Evolutionary conservation across 2,113 vertebrate genomes (phyloP).

Genomic region (Clupea harengus): DNA sequence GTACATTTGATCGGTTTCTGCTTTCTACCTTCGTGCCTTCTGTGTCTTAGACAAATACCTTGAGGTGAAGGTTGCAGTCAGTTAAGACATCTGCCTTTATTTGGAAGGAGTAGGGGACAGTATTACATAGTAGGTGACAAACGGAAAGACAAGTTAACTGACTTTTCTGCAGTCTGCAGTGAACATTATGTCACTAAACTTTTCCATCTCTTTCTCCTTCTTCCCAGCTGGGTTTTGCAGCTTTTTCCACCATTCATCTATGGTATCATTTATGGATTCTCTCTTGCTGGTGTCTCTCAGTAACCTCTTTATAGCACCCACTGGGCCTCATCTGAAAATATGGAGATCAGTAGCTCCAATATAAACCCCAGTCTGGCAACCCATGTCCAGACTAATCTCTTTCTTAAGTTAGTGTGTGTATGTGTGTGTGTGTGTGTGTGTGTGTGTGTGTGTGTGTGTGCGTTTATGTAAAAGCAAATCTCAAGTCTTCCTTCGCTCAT

Average conservation of each 20-base stretch:
- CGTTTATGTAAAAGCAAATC: no score
- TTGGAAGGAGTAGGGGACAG: no score
- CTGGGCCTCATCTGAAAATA: background rate
- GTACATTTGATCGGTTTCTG: no score
- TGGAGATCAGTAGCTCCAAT: background rate
- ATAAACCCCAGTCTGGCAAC: background rate
- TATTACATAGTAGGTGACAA: no score
- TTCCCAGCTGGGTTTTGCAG: background rate
- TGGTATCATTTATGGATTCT: background rate
- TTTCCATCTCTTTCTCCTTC: no score
- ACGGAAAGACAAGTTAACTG: no score
- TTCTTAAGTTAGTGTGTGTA: background rate
- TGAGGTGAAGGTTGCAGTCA: background rate
- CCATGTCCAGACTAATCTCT: background rate
- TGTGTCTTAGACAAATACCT: background rate
- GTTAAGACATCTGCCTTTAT: no score
- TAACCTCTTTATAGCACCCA: background rate
- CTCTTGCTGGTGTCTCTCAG: background rate
- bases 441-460: slow-evolving; percentile 7
- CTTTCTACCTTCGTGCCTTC: background rate
- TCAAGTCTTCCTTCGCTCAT: no score
- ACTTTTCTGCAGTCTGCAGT: no score
- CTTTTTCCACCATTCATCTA: background rate
- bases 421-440: background rate
- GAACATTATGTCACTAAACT: no score